phyloP scores from a whole-genome alignment of 2,888 invertebrate genomes.

The Troides helena region DNA sequence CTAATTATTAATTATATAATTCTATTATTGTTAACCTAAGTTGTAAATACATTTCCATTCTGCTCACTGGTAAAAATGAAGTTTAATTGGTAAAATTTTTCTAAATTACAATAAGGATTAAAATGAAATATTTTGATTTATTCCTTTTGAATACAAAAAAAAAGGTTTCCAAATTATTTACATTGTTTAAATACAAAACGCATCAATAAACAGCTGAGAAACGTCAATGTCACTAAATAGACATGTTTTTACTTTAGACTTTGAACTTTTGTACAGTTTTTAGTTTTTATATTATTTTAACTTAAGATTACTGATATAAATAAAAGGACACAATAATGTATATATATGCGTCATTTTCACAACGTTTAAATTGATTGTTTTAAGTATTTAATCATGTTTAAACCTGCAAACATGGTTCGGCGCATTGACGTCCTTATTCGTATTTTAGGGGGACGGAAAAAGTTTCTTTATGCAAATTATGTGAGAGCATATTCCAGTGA shows the following conservation, averaged over 20 bases:
- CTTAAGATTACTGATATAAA: conserved; percentile 34
- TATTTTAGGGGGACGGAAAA: conserved; percentile 67
- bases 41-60: too few relatives aligned
- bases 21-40: too few relatives aligned
- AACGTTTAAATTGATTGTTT: conserved; percentile 4
- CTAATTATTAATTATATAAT: too few relatives aligned
- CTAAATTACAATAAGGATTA: too few relatives aligned
- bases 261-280: conserved; percentile 58
- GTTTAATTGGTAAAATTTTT: too few relatives aligned
- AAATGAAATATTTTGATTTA: too few relatives aligned
- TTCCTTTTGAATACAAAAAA: too few relatives aligned
- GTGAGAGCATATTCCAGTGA: conserved; percentile 70
- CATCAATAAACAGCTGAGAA: conserved; percentile 37
- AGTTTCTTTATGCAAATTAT: conserved; percentile 58
- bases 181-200: conserved; percentile 3
- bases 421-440: conserved; percentile 76
- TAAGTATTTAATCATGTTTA: conserved; percentile 52
- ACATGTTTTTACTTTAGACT: conserved; percentile 51
- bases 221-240: conserved; percentile 33
- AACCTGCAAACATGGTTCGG: conserved; percentile 63
- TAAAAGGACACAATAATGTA: conserved; percentile 33
- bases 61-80: too few relatives aligned
- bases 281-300: conserved; percentile 38
- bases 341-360: conserved; percentile 29
- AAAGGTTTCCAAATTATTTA: too few relatives aligned